Evolutionary conservation across 2,797 vertebrate species (phyloP).

Genomic region (Acanthis flammea): DNA sequence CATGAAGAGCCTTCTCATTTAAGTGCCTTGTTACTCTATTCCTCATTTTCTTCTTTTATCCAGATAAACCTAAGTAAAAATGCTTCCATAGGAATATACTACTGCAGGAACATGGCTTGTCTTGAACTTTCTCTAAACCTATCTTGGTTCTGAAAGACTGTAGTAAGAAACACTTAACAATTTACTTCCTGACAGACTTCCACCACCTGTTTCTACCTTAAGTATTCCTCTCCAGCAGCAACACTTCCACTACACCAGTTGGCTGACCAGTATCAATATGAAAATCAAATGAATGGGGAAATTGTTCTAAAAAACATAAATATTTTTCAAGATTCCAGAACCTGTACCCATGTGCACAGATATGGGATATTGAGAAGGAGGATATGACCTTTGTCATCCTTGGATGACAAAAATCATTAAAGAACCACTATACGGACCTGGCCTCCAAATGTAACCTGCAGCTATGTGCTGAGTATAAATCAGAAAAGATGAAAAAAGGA

Average conservation of each 20-base stretch:
- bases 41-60: background rate
- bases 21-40: background rate
- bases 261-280: background rate
- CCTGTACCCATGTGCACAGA: background rate
- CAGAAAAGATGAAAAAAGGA: background rate
- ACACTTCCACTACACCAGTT: background rate
- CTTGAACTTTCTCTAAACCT: background rate
- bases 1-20: background rate
- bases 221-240: background rate
- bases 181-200: background rate
- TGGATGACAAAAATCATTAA: background rate
- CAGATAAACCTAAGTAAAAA: background rate
- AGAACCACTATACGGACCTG: background rate
- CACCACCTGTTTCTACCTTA: background rate
- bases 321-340: background rate
- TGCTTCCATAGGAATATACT: background rate
- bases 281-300: background rate
- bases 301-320: background rate
- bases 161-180: background rate
- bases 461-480: background rate
- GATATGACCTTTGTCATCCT: background rate
- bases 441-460: background rate
- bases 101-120: background rate
- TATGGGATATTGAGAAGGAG: background rate
- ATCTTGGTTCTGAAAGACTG: background rate